Conservation (phyloP, 2,113 vertebrate genomes). For the Leucosticte australis region DNA sequence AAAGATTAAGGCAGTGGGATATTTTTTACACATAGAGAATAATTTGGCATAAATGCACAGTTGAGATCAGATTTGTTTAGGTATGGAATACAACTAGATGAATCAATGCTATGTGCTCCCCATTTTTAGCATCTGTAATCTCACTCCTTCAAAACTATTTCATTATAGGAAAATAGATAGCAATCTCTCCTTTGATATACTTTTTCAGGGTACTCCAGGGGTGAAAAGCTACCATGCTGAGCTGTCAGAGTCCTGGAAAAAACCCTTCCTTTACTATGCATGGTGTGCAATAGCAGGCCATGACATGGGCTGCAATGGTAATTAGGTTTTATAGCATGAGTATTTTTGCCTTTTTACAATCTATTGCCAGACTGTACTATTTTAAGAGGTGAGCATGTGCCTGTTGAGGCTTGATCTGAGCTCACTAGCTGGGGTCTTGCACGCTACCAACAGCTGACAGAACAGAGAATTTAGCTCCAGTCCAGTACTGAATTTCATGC, state of each 20-base stretch:
- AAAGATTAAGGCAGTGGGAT: not conserved
- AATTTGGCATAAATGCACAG: not conserved
- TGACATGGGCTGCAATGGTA: not conserved
- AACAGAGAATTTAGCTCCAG: not conserved
- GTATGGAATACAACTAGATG: not conserved
- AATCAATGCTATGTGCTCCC: not conserved
- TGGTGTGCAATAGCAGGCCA: not conserved
- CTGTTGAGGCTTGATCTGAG: conserved; percentile 24
- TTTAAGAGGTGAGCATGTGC: conserved; percentile 39
- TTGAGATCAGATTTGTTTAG: not conserved
- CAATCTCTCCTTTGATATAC: not conserved
- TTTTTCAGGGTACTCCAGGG: not conserved
- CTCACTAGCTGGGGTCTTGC: not conserved
- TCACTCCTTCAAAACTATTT: not conserved
- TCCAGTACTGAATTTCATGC: not conserved
- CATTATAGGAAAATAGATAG: not conserved
- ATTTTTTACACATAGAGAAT: not conserved
- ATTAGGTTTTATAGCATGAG: not conserved
- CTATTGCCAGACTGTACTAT: conserved; percentile 36
- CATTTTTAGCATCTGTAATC: not conserved
- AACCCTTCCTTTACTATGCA: not conserved
- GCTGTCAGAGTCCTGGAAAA: not conserved
- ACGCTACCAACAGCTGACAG: conserved; percentile 23
- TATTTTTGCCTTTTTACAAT: conserved; percentile 23
- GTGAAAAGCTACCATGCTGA: not conserved